phyloP scores from a whole-genome alignment of 2,113 vertebrate genomes.

The Fukomys damarensis region DNA sequence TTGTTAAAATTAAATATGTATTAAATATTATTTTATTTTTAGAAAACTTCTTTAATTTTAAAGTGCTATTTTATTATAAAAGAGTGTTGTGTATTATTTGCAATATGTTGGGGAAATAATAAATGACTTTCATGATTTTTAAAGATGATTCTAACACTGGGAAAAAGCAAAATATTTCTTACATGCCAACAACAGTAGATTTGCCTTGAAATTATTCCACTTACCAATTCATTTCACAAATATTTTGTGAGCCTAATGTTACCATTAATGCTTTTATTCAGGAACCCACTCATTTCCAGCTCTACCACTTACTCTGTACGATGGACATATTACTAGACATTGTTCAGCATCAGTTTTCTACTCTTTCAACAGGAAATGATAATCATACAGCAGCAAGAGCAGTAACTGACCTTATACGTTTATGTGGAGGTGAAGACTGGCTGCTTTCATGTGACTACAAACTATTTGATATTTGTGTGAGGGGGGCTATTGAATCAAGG shows the following conservation, averaged over 20 bases:
- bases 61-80: constrained; percentile 47
- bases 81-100: neutral
- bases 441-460: neutral
- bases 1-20: neutral
- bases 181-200: neutral
- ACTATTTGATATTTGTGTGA: neutral
- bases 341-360: neutral
- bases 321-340: neutral
- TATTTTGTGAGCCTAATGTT: neutral
- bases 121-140: constrained; percentile 38
- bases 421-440: neutral
- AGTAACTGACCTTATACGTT: neutral
- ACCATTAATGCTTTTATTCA: neutral
- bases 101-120: neutral
- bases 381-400: neutral
- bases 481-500: neutral
- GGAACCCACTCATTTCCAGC: neutral
- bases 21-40: neutral
- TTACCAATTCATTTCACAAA: constrained; percentile 28
- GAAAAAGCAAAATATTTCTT: constrained; percentile 32
- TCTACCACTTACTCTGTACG: neutral
- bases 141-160: constrained; percentile 20
- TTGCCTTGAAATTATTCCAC: neutral
- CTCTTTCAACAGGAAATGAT: neutral
- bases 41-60: neutral